phyloP scores from a whole-genome alignment of 2,888 invertebrate species.

The Eurytoma adleriae region DNA sequence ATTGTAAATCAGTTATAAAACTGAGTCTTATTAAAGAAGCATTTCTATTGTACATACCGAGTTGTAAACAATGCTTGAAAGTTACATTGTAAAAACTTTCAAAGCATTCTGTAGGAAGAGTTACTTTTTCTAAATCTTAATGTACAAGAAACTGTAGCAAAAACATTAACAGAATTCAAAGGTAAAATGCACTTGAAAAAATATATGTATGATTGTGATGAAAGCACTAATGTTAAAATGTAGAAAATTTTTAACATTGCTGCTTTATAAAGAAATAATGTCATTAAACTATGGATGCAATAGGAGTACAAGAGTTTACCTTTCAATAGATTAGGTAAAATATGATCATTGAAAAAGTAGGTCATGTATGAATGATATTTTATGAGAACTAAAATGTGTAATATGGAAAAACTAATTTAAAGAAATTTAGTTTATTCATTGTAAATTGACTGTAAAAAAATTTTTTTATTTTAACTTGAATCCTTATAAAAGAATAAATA shows the following conservation, averaged over 20 bases:
- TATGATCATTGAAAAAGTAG: conserved; percentile 13
- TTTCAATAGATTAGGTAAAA: conserved; percentile 6
- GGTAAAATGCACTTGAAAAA: conserved; percentile 8
- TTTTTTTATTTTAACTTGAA: conserved; percentile 41
- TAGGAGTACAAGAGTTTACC: conserved; percentile 6
- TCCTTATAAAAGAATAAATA: conserved; percentile 20
- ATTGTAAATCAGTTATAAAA: conserved; percentile 29
- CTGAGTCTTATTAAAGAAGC: conserved; percentile 29
- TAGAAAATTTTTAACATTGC: no score
- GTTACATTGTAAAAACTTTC: conserved; percentile 19
- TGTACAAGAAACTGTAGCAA: conserved; percentile 31
- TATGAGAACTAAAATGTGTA: conserved; percentile 15
- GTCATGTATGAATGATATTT: conserved; percentile 15
- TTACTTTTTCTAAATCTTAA: conserved; percentile 38
- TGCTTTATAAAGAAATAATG: no score
- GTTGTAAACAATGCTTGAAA: conserved; percentile 25
- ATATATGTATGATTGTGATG: conserved; percentile 27
- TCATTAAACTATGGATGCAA: not conserved
- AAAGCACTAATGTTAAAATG: conserved; percentile 1
- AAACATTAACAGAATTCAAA: conserved; percentile 18
- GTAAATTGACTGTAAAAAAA: conserved; percentile 44
- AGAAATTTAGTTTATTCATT: conserved; percentile 38
- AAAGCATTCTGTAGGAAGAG: conserved; percentile 36
- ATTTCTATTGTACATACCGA: conserved; percentile 53
- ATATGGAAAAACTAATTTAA: conserved; percentile 7